phyloP scores from a whole-genome alignment of 2,113 vertebrate species.

The Chinchilla lanigera region DNA sequence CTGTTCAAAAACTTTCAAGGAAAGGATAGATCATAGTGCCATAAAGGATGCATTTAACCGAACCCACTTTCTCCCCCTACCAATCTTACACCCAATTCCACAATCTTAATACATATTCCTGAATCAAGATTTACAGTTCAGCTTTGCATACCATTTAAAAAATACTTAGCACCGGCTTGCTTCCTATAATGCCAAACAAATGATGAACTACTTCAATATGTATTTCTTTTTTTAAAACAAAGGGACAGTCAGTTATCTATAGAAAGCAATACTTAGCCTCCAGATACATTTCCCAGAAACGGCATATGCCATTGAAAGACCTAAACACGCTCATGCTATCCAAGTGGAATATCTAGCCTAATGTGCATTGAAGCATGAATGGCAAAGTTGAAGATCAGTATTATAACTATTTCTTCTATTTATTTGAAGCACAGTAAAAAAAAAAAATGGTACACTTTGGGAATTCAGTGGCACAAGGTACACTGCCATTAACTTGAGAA shows the following conservation, averaged over 20 bases:
- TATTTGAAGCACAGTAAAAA: slow-evolving; percentile 96
- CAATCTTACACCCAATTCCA: slow-evolving; percentile 72
- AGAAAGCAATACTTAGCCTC: slow-evolving; percentile 77
- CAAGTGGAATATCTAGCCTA: slow-evolving; percentile 82
- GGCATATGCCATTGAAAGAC: slow-evolving; percentile 75
- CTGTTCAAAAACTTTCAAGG: slow-evolving; percentile 83
- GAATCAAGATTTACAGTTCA: slow-evolving; percentile 82
- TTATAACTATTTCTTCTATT: slow-evolving; percentile 91
- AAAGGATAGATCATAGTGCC: slow-evolving; percentile 79
- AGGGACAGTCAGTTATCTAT: slow-evolving; percentile 34
- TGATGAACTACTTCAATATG: slow-evolving; percentile 69
- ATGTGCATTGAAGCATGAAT: slow-evolving; percentile 84
- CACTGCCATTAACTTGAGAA: slow-evolving; percentile 94
- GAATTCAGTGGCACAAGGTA: slow-evolving; percentile 95
- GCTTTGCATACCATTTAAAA: slow-evolving; percentile 79
- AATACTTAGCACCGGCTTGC: slow-evolving; percentile 76
- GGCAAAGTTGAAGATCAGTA: slow-evolving; percentile 84
- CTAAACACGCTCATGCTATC: slow-evolving; percentile 75
- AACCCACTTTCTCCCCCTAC: slow-evolving; percentile 73
- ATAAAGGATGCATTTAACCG: slow-evolving; percentile 78
- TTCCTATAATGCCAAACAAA: slow-evolving; percentile 79
- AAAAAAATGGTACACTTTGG: slow-evolving; percentile 93
- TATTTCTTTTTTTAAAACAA: slow-evolving; percentile 74
- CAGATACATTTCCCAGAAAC: slow-evolving; percentile 78
- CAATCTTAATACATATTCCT: slow-evolving; percentile 81